These are phyloP conservation scores for Calephelis nemesis DNA, from an alignment of 1,140 invertebrate genomes.

Conservation along the genomic window DNA sequence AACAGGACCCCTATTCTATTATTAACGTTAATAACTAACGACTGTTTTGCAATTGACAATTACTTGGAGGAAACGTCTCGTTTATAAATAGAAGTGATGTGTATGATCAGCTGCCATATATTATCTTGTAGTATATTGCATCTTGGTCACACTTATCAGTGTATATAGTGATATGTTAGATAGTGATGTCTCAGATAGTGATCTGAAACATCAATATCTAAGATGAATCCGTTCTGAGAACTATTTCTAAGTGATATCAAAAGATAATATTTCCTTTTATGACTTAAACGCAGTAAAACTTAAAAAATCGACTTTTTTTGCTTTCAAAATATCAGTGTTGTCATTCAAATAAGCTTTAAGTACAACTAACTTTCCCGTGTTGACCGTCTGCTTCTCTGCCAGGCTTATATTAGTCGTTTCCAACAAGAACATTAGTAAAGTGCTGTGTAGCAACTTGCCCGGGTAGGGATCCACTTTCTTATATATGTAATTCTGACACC, in stretches of 20 bases:
- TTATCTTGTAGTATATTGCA: conserved; percentile 5
- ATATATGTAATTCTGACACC: too few relatives aligned
- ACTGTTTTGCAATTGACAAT: conserved; percentile 7
- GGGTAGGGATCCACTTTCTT: too few relatives aligned
- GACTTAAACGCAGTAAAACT: too few relatives aligned
- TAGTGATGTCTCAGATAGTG: neutral
- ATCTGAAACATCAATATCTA: neutral
- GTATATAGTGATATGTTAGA: neutral
- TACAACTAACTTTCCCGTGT: too few relatives aligned
- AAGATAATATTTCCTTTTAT: neutral
- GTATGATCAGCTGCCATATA: conserved; percentile 7
- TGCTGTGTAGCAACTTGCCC: too few relatives aligned
- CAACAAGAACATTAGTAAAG: too few relatives aligned
- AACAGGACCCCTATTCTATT: too few relatives aligned
- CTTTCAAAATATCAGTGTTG: too few relatives aligned
- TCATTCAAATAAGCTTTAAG: too few relatives aligned
- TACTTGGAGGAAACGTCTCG: neutral
- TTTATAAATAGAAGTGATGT: conserved; percentile 18
- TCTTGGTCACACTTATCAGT: conserved; percentile 1
- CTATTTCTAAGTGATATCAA: neutral
- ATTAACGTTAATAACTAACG: neutral
- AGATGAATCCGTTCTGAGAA: neutral
- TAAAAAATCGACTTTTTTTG: too few relatives aligned
- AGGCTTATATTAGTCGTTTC: too few relatives aligned
- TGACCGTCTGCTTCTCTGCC: too few relatives aligned